Evolutionary conservation across 2,113 vertebrate genomes (phyloP).

Genomic region (Plotosus lineatus): DNA sequence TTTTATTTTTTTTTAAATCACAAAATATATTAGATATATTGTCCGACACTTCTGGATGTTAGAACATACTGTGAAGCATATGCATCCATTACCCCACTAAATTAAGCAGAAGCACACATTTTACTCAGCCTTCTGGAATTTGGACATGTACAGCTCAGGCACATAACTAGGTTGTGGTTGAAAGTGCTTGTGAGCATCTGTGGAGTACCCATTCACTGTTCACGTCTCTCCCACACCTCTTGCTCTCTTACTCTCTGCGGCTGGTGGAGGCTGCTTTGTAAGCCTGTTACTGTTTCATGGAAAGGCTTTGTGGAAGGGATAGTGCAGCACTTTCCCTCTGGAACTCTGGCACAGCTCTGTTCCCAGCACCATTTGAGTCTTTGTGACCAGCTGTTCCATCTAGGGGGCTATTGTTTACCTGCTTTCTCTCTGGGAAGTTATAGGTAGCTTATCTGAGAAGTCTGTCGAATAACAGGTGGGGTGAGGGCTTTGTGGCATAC

Average conservation of each 20-base stretch:
- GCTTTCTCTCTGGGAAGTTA: slow-evolving; percentile 40
- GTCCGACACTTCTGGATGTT: neutral
- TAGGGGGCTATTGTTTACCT: slow-evolving; percentile 22
- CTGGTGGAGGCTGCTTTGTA: slow-evolving; percentile 22
- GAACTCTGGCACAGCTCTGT: slow-evolving; percentile 25
- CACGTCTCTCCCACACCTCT: neutral
- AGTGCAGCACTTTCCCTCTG: slow-evolving; percentile 20
- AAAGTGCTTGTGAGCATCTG: slow-evolving; percentile 12
- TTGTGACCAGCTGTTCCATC: slow-evolving; percentile 25
- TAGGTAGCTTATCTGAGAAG: slow-evolving; percentile 23
- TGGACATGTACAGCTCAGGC: slow-evolving; percentile 23
- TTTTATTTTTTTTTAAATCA: too few species aligned
- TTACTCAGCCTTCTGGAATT: slow-evolving; percentile 16
- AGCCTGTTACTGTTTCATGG: slow-evolving; percentile 20
- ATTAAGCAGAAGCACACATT: slow-evolving; percentile 16
- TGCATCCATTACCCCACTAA: slow-evolving; percentile 2
- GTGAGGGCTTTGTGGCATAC: neutral
- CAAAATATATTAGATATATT: too few species aligned
- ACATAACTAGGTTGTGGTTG: slow-evolving; percentile 45
- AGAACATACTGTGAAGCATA: neutral
- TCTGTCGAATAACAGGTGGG: slow-evolving; percentile 44
- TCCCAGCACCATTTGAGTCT: slow-evolving; percentile 24
- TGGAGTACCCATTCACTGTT: neutral
- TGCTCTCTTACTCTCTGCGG: neutral
- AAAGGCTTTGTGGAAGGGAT: slow-evolving; percentile 32